phyloP scores from a whole-genome alignment of 2,113 vertebrate genomes.

The Thamnophis sirtalis region DNA sequence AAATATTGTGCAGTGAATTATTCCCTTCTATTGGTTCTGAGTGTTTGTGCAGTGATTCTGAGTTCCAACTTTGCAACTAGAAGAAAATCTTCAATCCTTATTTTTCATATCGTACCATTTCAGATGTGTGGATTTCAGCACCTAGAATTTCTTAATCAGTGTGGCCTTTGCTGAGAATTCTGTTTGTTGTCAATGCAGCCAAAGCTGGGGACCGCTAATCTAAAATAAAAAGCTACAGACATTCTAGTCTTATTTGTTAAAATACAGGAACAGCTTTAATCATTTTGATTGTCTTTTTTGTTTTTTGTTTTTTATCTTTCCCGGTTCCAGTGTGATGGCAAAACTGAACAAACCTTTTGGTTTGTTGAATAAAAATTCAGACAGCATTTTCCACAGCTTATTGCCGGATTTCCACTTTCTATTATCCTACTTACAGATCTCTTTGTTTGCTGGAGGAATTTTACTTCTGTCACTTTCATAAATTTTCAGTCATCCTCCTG shows the following conservation, averaged over 20 bases:
- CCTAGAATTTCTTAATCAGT: background rate
- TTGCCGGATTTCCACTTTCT: background rate
- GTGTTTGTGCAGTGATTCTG: background rate
- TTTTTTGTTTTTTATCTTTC: background rate
- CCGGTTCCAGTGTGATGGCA: background rate
- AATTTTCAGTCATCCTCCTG: background rate
- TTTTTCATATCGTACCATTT: background rate
- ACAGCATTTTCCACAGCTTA: background rate
- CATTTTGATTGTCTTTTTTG: background rate
- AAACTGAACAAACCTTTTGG: background rate
- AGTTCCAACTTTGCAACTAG: background rate
- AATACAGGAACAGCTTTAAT: background rate
- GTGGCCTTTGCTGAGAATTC: background rate
- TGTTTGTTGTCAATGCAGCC: background rate
- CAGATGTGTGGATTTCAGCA: background rate
- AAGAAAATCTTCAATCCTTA: background rate
- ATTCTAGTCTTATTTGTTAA: background rate
- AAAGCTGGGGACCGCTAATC: background rate
- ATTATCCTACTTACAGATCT: background rate
- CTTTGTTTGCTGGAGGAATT: background rate
- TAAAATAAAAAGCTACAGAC: background rate
- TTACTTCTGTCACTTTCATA: background rate
- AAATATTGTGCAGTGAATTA: background rate
- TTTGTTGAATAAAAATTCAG: background rate
- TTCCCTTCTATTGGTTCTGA: background rate